Evolutionary conservation across 1,140 invertebrate genomes (phyloP), one percentile per base, ranked within the genome.

Genomic region (Brachionus plicatilis): DNA sequence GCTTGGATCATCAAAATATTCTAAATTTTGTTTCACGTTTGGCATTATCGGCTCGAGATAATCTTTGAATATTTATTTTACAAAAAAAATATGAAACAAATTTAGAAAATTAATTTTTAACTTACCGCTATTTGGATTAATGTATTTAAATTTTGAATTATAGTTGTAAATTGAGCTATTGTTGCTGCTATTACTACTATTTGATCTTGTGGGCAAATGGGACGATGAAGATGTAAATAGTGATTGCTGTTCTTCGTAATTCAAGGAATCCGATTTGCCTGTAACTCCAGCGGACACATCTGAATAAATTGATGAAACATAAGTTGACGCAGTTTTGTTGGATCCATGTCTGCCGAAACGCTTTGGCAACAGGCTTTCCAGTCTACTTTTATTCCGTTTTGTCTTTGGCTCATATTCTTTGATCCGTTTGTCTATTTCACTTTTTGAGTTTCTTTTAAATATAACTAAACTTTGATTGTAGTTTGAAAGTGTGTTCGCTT

Each of bases 161-260:
- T 72, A 72, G 33, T 72, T 72, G 37, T 72, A 72, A 41, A 72
- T 76, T 47, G 72, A 76, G 17, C 72, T 76, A 7, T 45, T 45
- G 12, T 75, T 29, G 17, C 60, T 66, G 12, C 29, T 37, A 29
- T 70, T 76, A 47, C 72, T 76, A 24, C 43, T 50, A 50, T 50
- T 29, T 0, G 72, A 76, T 76, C 45, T 76, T 14, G 72, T 76
- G 3, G 72, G 72, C 11, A 76, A 50, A 47, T 76, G 17, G 9
- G 45, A 75, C 12, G 65, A 43, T 20, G 68, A 72, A 1, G 68
- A 72, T 72, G 68, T 72, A 17, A 72, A 43, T 3, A 72, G 33
- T 20, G 68, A 72, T 72, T 72, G 68, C 9, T 72, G 68, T 72
- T 72, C 68, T 24, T 72, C 68, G 33, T 72, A 72, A 17, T 72